A percentile compares a stretch with the other conserved stretches of the same genome.
These are phyloP conservation scores for Cotesia typhae DNA, from an alignment of 1,140 invertebrate species.

Conservation along the genomic window DNA sequence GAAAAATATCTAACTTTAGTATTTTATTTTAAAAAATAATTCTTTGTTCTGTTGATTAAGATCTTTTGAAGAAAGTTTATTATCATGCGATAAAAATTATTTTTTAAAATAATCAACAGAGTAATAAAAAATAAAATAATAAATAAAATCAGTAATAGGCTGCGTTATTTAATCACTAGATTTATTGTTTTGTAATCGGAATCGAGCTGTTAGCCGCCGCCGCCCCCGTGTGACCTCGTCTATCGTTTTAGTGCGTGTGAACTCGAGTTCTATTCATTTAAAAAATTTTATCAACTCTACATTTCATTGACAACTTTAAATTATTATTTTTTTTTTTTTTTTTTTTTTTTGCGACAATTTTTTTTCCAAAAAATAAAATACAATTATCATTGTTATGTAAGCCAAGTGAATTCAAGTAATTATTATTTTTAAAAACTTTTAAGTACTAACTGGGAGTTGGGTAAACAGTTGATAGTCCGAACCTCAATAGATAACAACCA, in stretches of 20 bases:
- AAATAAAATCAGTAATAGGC: conserved; percentile 5
- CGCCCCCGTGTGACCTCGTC: conserved; percentile 9
- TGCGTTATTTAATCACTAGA: conserved; percentile 15
- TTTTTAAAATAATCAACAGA: too few relatives aligned
- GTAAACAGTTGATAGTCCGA: conserved; percentile 52
- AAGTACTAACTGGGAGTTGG: conserved; percentile 36
- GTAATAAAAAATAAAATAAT: background rate
- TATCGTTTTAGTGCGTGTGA: conserved; percentile 9
- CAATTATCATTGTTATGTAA: background rate
- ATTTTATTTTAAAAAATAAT: too few relatives aligned
- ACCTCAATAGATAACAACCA: conserved; percentile 54
- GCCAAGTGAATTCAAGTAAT: background rate
- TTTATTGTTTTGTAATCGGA: conserved; percentile 23
- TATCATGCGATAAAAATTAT: too few relatives aligned
- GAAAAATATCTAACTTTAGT: too few relatives aligned
- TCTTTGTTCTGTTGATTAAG: too few relatives aligned
- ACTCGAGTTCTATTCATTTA: conserved; percentile 7
- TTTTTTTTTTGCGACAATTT: background rate
- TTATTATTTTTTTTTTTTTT: background rate
- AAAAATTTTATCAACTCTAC: too few relatives aligned
- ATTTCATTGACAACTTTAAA: background rate
- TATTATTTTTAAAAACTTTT: conserved; percentile 31
- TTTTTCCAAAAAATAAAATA: conserved; percentile 29
- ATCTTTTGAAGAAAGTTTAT: too few relatives aligned
- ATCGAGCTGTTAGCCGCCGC: conserved; percentile 6